phyloP scores from a whole-genome alignment of 2,113 vertebrate genomes.

The Garra rufa region DNA sequence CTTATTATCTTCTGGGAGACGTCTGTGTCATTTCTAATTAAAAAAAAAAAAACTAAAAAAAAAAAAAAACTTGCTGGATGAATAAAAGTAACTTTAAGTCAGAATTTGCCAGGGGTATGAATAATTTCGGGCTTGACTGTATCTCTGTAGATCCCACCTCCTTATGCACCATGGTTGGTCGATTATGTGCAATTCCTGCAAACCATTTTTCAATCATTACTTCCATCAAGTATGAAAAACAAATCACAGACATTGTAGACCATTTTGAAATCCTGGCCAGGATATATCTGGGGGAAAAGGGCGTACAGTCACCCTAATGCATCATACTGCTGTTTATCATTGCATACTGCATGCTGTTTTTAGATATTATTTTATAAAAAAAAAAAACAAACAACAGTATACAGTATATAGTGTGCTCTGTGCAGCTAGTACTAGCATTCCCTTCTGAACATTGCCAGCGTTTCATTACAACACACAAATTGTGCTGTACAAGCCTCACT shows the following conservation, averaged over 20 bases:
- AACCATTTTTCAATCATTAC: not conserved
- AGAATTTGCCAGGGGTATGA: no score
- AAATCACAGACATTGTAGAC: not conserved
- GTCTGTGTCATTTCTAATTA: no score
- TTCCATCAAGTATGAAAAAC: not conserved
- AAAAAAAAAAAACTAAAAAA: no score
- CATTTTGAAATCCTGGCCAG: not conserved
- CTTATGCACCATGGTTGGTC: not conserved
- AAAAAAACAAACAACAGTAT: not conserved
- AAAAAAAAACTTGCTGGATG: no score
- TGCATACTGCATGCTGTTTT: slow-evolving; percentile 2
- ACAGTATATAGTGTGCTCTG: no score
- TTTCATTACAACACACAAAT: slow-evolving; percentile 17
- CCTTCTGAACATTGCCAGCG: not conserved
- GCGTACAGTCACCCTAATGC: not conserved
- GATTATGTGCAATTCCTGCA: not conserved
- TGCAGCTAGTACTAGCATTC: not conserved
- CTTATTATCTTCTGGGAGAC: no score
- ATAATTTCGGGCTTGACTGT: no score
- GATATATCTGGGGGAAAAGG: not conserved
- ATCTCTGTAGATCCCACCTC: not conserved
- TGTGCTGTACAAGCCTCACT: not conserved
- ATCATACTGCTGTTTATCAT: not conserved
- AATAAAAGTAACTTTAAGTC: no score
- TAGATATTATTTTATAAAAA: not conserved